Conservation (phyloP, 2,113 vertebrate species). For the Ornithorhynchus anatinus region DNA sequence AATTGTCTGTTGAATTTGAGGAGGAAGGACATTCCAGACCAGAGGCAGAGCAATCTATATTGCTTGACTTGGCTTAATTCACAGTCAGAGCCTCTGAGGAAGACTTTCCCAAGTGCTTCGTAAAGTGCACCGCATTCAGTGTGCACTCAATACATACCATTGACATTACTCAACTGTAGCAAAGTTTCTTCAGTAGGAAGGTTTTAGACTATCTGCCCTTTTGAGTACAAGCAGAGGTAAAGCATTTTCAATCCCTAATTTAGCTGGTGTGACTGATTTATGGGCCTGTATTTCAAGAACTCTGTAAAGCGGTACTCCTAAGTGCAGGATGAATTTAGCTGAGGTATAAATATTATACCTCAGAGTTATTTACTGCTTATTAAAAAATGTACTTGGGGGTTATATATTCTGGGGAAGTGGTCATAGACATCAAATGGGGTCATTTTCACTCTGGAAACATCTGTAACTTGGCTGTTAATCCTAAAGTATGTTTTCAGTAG, state of each 20-base stretch:
- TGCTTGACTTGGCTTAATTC: too few relatives aligned
- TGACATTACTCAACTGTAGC: not conserved
- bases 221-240: not conserved
- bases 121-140: too few relatives aligned
- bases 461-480: conserved; percentile 30
- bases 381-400: conserved; percentile 37
- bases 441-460: conserved; percentile 13
- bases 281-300: conserved; percentile 22
- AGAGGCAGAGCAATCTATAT: too few relatives aligned
- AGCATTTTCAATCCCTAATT: not conserved
- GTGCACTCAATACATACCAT: too few relatives aligned
- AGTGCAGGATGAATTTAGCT: conserved; percentile 32
- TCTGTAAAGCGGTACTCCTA: conserved; percentile 14
- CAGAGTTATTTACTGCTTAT: conserved; percentile 54
- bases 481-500: conserved; percentile 21
- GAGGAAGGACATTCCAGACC: too few relatives aligned
- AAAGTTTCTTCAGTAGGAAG: not conserved
- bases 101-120: too few relatives aligned
- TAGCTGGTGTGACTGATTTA: conserved; percentile 26
- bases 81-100: too few relatives aligned
- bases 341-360: conserved; percentile 52
- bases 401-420: conserved; percentile 18
- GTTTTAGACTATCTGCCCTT: not conserved
- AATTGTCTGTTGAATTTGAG: too few relatives aligned
- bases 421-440: conserved; percentile 25